Base-by-base conservation (phyloP, 2,888 invertebrate species). In the Pristionchus exspectatus region DNA sequence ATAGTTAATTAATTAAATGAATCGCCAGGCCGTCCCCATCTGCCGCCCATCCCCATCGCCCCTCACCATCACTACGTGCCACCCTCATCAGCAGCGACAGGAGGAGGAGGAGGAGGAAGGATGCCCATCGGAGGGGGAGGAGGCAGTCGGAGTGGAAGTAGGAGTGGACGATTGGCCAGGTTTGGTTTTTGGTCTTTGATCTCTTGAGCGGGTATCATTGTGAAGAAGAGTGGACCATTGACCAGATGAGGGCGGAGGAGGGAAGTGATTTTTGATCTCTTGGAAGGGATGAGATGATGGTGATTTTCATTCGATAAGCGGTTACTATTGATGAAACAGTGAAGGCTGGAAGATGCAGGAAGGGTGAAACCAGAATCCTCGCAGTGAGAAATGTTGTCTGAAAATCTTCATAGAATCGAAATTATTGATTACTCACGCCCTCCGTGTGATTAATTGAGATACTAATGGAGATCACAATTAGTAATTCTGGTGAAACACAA, bases 121-220 rank as follows among this genome's bases (percentile, higher is more conserved):
- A 87, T 87, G 87, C 87, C 87, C 7, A 87, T 87, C 24, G 59
- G 59, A 69, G 87, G 66, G 44, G 77, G 77, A 38, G 81, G 81
- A 44, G 81, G 81, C n/a, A 81, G 81, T 14, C 50, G 81, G 81
- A 69, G 87, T 27, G 87, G 87, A 44, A 44, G 44, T 0, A 44
- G 69, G 44, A 87, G 87, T 69, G 87, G 87, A 87, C 14, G 87
- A 50, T 50, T 87, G 30, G 87, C 87, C 1, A 66, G 81, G 81
- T 81, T 54, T 81, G 50, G 16, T 77, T 27, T 81, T 81, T n/a
- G 44, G 18, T 69, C 9, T n/a, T 54, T 18, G 12, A 16, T 54
- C 18, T 54, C 18, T 9, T 16, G 54, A 9, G 18, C 2, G 54
- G 14, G 4, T 9, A 54, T 54, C n/a, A 54, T 18, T 54, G 54